Percentiles rank a stretch among this genome's conserved stretches.
These are phyloP conservation scores for Drosophila lacicola DNA, from an alignment of 2,888 invertebrate genomes.

Conservation along the genomic window DNA sequence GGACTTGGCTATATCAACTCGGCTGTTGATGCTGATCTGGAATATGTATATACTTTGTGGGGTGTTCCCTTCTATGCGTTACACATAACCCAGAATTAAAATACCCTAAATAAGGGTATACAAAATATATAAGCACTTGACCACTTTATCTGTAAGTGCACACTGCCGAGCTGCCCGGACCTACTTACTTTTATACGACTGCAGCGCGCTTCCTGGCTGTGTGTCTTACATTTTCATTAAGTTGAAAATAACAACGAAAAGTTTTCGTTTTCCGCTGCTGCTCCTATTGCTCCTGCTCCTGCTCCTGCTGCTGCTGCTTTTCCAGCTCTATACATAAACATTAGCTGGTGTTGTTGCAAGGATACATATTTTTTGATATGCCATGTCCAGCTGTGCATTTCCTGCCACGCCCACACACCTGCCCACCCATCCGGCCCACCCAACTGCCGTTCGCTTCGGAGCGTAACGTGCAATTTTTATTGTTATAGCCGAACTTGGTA, in stretches of 20 bases:
- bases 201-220: not conserved
- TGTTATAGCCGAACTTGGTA: slow-evolving; percentile 63
- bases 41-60: no score
- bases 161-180: not conserved
- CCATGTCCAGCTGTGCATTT: slow-evolving; percentile 65
- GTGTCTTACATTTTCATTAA: slow-evolving; percentile 75
- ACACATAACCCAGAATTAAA: no score
- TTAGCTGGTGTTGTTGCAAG: slow-evolving; percentile 40
- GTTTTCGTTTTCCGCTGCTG: slow-evolving; percentile 52
- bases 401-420: not conserved
- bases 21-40: no score
- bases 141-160: slow-evolving; percentile 11
- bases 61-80: no score
- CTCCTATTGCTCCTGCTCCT: slow-evolving; percentile 2
- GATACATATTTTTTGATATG: slow-evolving; percentile 74
- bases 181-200: not conserved
- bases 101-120: no score
- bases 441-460: slow-evolving; percentile 32
- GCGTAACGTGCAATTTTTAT: slow-evolving; percentile 75
- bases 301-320: not conserved
- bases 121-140: slow-evolving; percentile 7
- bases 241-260: slow-evolving; percentile 73
- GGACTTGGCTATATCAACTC: no score
- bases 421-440: not conserved
- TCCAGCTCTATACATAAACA: slow-evolving; percentile 59